Percentiles rank a stretch among this genome's conserved stretches.
These are phyloP conservation scores for Cygnus olor DNA, from an alignment of 2,797 vertebrate genomes.

Conservation along the genomic window DNA sequence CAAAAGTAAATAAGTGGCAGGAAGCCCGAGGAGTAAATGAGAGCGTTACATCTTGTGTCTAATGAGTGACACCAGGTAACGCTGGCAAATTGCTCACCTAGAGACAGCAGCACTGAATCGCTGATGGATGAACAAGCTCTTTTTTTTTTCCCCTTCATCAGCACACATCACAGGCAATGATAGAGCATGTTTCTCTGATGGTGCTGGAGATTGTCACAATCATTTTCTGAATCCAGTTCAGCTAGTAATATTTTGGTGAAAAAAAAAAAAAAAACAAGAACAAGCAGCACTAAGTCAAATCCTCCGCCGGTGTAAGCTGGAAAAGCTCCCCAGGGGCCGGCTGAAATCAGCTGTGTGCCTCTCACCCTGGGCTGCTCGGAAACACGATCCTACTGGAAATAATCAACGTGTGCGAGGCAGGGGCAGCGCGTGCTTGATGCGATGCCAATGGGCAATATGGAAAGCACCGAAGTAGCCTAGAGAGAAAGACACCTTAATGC, in stretches of 20 bases:
- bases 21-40: constrained; percentile 42
- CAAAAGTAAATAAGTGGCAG: constrained; percentile 32
- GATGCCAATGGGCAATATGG: accelerated
- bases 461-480: accelerated
- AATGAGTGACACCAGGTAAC: constrained; percentile 61
- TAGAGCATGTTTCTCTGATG: constrained; percentile 48
- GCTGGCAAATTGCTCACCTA: constrained; percentile 64
- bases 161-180: constrained; percentile 65
- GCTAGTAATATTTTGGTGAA: neutral
- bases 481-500: accelerated
- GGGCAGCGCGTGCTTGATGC: accelerated
- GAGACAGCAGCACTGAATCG: constrained; percentile 35
- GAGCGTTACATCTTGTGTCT: constrained; percentile 33
- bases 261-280: neutral
- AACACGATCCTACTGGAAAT: neutral
- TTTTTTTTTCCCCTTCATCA: constrained; percentile 55
- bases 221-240: neutral
- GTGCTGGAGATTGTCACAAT: constrained; percentile 26
- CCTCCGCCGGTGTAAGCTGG: neutral
- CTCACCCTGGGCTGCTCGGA: neutral
- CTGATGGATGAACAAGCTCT: constrained; percentile 62
- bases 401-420: accelerated
- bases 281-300: neutral
- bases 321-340: neutral
- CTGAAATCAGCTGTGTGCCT: neutral